These are phyloP conservation scores for Pongo pygmaeus DNA, from an alignment of 2,113 vertebrate species.

Conservation along the genomic window DNA sequence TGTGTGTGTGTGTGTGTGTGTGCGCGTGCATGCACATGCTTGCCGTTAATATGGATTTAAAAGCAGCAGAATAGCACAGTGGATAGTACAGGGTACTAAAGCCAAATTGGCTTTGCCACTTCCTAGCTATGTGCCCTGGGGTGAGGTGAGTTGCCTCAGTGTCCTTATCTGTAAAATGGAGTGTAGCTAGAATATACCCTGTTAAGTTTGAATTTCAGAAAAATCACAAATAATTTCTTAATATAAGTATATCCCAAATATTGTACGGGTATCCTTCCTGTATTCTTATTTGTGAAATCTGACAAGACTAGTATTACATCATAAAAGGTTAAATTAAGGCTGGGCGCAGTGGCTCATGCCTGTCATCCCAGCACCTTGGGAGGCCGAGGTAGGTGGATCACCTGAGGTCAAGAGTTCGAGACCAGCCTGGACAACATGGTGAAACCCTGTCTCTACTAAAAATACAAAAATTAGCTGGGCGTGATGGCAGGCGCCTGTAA, in stretches of 20 bases:
- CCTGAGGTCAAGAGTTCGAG: no score
- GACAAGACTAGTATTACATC: not conserved
- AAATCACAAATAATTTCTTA: not conserved
- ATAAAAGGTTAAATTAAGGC: not conserved
- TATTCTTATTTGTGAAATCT: not conserved
- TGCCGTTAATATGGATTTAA: not conserved
- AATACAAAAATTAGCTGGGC: no score
- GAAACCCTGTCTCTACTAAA: no score
- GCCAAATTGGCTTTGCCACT: not conserved
- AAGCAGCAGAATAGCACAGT: not conserved
- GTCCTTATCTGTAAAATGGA: not conserved
- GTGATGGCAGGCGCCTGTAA: no score
- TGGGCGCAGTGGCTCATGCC: no score
- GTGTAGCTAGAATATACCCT: not conserved
- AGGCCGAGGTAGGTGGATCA: no score
- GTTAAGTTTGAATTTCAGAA: not conserved
- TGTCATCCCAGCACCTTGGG: no score
- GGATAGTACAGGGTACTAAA: not conserved
- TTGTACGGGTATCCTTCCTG: not conserved
- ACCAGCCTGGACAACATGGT: no score
- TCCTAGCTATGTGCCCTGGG: not conserved
- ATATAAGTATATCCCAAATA: not conserved
- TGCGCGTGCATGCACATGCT: accelerated
- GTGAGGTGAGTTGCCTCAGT: not conserved
- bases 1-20: not conserved